Evolutionary conservation across 2,797 vertebrate species (phyloP), one percentile per base, ranked within the genome.

Genomic region (Acrocephalus scirpaceus): DNA sequence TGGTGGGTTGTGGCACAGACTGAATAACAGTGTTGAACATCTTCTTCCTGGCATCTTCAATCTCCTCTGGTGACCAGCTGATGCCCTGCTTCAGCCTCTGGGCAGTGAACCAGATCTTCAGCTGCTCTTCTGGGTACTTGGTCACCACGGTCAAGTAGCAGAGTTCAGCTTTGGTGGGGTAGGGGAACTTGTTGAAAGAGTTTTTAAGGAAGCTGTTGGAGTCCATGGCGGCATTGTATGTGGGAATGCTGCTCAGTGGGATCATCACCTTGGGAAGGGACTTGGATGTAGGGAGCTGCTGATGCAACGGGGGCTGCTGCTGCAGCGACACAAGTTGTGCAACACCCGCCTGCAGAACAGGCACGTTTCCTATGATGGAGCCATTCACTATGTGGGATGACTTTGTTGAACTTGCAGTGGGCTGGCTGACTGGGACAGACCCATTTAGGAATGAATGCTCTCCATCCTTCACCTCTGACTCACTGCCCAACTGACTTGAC

Each of bases 11-110:
- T 1, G 99, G 99, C 29, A 99, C 98, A 0, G 99, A 99, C 97
- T 99, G 99, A 91, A 99, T 99, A 86, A 99, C 99, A 0, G 99
- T 99, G 97, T 99, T 99, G 97, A 99, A 99, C 99, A 99, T 99
- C 97, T 99, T 99, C 86, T 99, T 98, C 94, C 99, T 98, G 42
- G 99, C 99, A 38, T 99, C 99, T 95, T 99, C 99, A 0, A 99
- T 99, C 97, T 99, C 99, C 96, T 99, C 99, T 0, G 99, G 99
- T 42, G 99, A 99, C 99, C 99, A 99, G 97, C 99, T 99, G 96
- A 99, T 99, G 66, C 99, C 99, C 74, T 99, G 99, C 97, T 99
- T 99, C 60, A 99, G 98, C 96, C 99, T 98, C 95, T 99, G 99
- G 16, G 99, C 99, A 2, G 99, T 99, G 97, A 99, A 99, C 99